A percentile compares a stretch with the other conserved stretches of the same genome.
These are phyloP conservation scores for Muraenolepis orangiensis DNA, from an alignment of 2,797 vertebrate genomes.

Conservation along the genomic window DNA sequence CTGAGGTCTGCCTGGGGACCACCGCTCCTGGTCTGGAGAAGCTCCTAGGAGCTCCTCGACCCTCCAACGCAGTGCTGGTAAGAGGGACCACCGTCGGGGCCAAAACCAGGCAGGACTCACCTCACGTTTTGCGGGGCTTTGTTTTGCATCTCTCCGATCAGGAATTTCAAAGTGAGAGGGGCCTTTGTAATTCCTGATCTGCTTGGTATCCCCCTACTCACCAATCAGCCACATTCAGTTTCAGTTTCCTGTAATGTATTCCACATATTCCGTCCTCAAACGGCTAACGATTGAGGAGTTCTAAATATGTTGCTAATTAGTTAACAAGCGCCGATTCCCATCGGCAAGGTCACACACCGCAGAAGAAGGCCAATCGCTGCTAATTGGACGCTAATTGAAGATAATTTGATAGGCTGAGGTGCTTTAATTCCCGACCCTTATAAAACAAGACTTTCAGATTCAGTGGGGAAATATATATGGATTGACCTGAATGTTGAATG, in stretches of 20 bases:
- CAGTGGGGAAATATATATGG: not conserved
- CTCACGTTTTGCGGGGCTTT: not conserved
- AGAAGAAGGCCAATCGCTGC: not conserved
- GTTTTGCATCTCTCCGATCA: too few relatives aligned
- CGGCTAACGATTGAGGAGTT: not conserved
- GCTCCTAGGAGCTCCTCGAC: slow-evolving; percentile 73
- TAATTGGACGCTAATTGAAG: not conserved
- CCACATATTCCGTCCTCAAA: too few relatives aligned
- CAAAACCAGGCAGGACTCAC: not conserved
- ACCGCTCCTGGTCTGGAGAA: slow-evolving; percentile 76
- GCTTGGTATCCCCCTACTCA: not conserved
- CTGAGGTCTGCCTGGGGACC: slow-evolving; percentile 75
- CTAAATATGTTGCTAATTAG: not conserved
- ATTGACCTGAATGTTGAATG: not conserved
- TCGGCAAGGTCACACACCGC: not conserved
- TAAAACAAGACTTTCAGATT: not conserved
- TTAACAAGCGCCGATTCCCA: not conserved
- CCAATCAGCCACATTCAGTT: not conserved
- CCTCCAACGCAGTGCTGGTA: slow-evolving; percentile 82
- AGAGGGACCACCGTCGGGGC: not conserved
- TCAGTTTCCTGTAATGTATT: too few relatives aligned
- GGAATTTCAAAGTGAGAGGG: too few relatives aligned
- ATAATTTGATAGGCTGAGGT: not conserved
- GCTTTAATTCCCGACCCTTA: not conserved
- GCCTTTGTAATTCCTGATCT: not conserved